phyloP scores from a whole-genome alignment of 2,797 vertebrate genomes.

The Microtus obscurus region DNA sequence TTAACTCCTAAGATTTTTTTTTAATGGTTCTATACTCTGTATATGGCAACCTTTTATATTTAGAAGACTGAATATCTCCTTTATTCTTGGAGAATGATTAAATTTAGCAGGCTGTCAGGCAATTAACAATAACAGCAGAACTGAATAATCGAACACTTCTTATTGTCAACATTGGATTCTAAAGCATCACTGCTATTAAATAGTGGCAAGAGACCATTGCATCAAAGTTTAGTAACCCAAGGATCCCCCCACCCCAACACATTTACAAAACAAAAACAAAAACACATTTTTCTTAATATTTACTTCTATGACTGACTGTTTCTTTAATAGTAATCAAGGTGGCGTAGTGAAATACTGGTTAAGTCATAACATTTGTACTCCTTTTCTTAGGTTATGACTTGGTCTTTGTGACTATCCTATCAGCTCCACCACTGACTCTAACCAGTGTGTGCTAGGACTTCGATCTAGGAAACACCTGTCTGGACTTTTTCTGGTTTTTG shows the following conservation, averaged over 20 bases:
- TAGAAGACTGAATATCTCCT: slow-evolving; percentile 17
- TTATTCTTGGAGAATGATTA: slow-evolving; percentile 25
- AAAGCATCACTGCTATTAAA: slow-evolving; percentile 23
- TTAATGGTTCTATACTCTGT: background rate
- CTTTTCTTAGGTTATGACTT: slow-evolving; percentile 24
- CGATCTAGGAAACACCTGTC: background rate
- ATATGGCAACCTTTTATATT: slow-evolving; percentile 2
- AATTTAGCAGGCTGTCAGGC: slow-evolving; percentile 7
- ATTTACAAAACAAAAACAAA: background rate
- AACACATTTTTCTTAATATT: background rate
- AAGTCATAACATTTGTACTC: background rate
- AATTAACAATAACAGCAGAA: slow-evolving; percentile 56
- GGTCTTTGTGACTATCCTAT: background rate
- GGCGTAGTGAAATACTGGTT: background rate
- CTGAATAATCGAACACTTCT: slow-evolving; percentile 46
- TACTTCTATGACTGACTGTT: background rate
- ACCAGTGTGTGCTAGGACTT: slow-evolving; percentile 10
- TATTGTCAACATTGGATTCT: slow-evolving; percentile 54
- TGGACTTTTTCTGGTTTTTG: slow-evolving; percentile 38
- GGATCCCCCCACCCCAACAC: accelerated
- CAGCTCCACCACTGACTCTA: background rate
- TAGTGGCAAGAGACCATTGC: slow-evolving; percentile 43
- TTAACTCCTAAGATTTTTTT: background rate
- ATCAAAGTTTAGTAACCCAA: background rate
- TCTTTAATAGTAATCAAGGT: background rate